Percentiles rank a stretch among this genome's conserved stretches.
Evolutionary conservation across 2,888 invertebrate species (phyloP).

Genomic region (Ophonus ardosiacus): DNA sequence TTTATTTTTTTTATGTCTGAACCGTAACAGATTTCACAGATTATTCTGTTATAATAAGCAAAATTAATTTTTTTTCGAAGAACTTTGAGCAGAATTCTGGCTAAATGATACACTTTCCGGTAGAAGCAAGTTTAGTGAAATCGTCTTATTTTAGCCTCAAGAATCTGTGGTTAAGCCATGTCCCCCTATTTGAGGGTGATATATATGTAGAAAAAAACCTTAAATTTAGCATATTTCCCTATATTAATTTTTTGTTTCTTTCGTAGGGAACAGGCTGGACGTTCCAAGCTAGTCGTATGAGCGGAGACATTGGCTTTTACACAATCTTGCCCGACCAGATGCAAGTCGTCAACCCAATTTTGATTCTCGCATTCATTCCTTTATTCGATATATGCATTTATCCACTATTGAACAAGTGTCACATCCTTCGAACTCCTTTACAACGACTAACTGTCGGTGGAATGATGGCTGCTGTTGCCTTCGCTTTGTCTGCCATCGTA

Average conservation of each 20-base stretch:
- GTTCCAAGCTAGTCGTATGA: constrained; percentile 93
- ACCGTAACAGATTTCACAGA: too few relatives aligned
- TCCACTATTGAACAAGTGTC: constrained; percentile 85
- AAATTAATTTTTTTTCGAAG: too few relatives aligned
- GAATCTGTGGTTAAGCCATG: too few relatives aligned
- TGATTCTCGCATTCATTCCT: constrained; percentile 92
- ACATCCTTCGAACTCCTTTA: constrained; percentile 85
- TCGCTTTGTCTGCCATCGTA: constrained; percentile 92
- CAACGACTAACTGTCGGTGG: constrained; percentile 94
- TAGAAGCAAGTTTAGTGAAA: too few relatives aligned
- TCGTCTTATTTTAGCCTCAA: too few relatives aligned
- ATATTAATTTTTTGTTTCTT: constrained; percentile 5
- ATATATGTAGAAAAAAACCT: too few relatives aligned
- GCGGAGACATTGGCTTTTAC: constrained; percentile 86
- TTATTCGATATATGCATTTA: constrained; percentile 89
- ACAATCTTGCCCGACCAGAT: constrained; percentile 95
- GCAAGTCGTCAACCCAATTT: constrained; percentile 93
- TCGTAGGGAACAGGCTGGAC: constrained; percentile 90
- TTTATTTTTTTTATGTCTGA: too few relatives aligned
- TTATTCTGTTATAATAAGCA: too few relatives aligned
- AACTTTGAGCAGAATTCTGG: too few relatives aligned
- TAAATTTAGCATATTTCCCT: too few relatives aligned
- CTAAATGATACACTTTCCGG: too few relatives aligned
- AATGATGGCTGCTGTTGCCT: constrained; percentile 89
- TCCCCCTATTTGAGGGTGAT: too few relatives aligned